phyloP scores from a whole-genome alignment of 2,797 vertebrate genomes.

The Sarcophilus harrisii region DNA sequence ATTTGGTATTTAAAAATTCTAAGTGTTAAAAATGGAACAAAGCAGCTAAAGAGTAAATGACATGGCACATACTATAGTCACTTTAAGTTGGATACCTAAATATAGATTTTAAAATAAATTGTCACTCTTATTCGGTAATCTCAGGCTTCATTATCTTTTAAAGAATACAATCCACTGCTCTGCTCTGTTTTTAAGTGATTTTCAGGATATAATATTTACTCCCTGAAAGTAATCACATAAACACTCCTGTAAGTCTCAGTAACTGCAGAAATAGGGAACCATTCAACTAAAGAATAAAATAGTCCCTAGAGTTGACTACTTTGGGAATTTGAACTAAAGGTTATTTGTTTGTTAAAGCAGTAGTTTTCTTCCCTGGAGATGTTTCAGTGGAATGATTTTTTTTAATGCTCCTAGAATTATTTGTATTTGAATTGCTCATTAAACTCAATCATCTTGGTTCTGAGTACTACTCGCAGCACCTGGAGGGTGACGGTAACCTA shows the following conservation, averaged over 20 bases:
- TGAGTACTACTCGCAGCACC: not conserved
- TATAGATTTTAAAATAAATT: conserved; percentile 39
- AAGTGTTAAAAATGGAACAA: conserved; percentile 47
- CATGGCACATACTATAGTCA: not conserved
- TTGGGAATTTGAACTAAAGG: conserved; percentile 4
- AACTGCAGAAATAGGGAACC: not conserved
- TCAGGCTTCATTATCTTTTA: not conserved
- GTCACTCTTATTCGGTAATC: not conserved
- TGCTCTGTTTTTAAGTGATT: conserved; percentile 33
- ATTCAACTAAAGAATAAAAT: not conserved
- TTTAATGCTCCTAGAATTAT: conserved; percentile 42
- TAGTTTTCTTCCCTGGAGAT: conserved; percentile 35
- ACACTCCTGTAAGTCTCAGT: not conserved
- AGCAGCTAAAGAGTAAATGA: conserved; percentile 22
- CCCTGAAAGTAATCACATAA: conserved; percentile 10
- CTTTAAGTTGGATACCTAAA: not conserved
- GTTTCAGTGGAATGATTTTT: conserved; percentile 37
- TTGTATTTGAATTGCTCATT: conserved; percentile 44
- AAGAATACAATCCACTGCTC: conserved; percentile 16
- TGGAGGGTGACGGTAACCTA: not conserved
- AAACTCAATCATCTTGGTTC: not conserved
- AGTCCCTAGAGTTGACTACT: not conserved
- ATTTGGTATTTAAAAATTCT: conserved; percentile 17
- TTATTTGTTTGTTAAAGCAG: conserved; percentile 47
- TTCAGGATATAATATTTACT: conserved; percentile 32